These are phyloP conservation scores for Epinephelus moara DNA, from an alignment of 2,113 vertebrate genomes.

Conservation along the genomic window DNA sequence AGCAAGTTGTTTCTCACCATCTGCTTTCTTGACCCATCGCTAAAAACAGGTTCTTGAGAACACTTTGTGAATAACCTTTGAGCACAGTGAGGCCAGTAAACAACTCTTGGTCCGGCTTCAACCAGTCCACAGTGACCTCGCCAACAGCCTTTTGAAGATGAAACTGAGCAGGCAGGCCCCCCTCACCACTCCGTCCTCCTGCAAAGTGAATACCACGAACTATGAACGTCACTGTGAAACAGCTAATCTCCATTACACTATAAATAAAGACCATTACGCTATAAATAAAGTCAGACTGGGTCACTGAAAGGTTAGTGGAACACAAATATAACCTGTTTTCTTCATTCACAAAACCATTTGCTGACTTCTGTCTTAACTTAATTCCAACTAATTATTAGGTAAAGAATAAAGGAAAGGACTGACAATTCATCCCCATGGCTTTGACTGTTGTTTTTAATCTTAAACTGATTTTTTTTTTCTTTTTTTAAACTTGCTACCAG, in stretches of 20 bases:
- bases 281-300: slow-evolving; percentile 57
- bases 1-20: not conserved
- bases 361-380: not conserved
- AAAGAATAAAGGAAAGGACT: not conserved
- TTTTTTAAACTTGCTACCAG: not conserved
- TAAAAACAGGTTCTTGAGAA: slow-evolving; percentile 65
- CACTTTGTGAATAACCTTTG: slow-evolving; percentile 65
- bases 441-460: not conserved
- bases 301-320: slow-evolving; percentile 57
- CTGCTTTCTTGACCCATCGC: slow-evolving; percentile 8
- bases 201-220: slow-evolving; percentile 55
- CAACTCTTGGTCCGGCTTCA: slow-evolving; percentile 62
- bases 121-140: slow-evolving; percentile 48
- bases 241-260: slow-evolving; percentile 61
- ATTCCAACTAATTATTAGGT: not conserved
- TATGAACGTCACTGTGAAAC: slow-evolving; percentile 38
- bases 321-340: not conserved
- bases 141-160: slow-evolving; percentile 43
- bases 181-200: slow-evolving; percentile 16
- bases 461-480: not conserved
- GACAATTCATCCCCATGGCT: not conserved
- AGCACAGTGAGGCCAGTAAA: slow-evolving; percentile 69
- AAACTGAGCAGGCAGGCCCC: slow-evolving; percentile 62
- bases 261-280: slow-evolving; percentile 59
- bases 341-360: not conserved